phyloP scores from a whole-genome alignment of 2,797 vertebrate species.

The Fundulus diaphanus region DNA sequence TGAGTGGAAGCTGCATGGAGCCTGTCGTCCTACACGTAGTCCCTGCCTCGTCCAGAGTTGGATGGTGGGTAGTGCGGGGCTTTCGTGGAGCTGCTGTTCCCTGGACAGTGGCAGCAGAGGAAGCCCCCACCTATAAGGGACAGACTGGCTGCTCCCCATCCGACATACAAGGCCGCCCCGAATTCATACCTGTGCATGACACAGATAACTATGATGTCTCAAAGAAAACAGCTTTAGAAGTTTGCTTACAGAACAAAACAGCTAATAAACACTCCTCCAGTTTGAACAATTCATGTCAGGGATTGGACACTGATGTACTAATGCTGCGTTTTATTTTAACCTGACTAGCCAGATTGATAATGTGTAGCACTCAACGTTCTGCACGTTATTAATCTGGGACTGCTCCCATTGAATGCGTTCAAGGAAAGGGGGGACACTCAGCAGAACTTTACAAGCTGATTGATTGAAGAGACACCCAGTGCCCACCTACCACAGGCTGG shows the following conservation, averaged over 20 bases:
- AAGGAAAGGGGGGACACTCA: too few relatives aligned
- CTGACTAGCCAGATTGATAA: too few relatives aligned
- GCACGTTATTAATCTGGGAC: too few relatives aligned
- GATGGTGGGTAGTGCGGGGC: conserved; percentile 57
- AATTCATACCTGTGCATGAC: conserved; percentile 88
- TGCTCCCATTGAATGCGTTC: too few relatives aligned
- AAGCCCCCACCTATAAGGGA: conserved; percentile 88
- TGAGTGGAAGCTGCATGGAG: neutral
- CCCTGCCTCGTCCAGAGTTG: conserved; percentile 73
- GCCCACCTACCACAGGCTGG: too few relatives aligned
- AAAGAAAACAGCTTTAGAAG: neutral
- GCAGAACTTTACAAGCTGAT: too few relatives aligned
- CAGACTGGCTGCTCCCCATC: conserved; percentile 89
- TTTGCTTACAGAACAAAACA: neutral
- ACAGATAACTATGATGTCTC: neutral
- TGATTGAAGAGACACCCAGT: too few relatives aligned
- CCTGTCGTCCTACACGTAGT: conserved; percentile 78
- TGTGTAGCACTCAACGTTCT: too few relatives aligned
- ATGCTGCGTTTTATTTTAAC: too few relatives aligned
- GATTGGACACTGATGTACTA: neutral
- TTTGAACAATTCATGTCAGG: neutral
- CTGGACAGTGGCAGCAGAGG: conserved; percentile 87
- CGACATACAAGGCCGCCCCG: conserved; percentile 91
- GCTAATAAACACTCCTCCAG: neutral
- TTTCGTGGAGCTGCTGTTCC: conserved; percentile 28